Evolutionary conservation across 2,888 invertebrate species (phyloP).

Genomic region (Thymelicus lineola): DNA sequence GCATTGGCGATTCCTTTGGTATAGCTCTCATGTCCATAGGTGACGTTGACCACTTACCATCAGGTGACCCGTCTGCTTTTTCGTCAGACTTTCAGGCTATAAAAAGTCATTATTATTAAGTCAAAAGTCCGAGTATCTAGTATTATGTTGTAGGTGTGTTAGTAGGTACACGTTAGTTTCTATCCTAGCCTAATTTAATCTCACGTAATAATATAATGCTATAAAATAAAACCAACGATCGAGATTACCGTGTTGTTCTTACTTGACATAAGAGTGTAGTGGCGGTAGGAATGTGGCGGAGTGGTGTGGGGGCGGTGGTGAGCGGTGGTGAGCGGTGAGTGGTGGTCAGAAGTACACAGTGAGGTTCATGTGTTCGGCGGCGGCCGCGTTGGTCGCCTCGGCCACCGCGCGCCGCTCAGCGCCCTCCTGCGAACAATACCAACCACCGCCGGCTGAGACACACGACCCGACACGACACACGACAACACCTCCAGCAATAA

Average conservation of each 20-base stretch:
- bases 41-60: no score
- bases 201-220: no score
- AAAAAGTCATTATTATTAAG: no score
- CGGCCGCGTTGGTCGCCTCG: constrained; percentile 70
- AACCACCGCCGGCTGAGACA: not conserved
- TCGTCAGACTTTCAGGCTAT: no score
- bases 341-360: constrained; percentile 87
- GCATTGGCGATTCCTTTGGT: no score
- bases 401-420: constrained; percentile 56
- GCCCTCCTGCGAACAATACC: constrained; percentile 61
- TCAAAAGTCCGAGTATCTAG: no score
- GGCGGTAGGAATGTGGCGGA: constrained; percentile 3
- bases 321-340: not conserved
- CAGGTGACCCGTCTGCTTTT: no score
- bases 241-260: not conserved
- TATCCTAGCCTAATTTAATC: no score
- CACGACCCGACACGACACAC: not conserved
- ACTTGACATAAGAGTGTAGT: constrained; percentile 1
- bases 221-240: not conserved
- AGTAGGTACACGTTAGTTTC: no score
- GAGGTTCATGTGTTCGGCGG: constrained; percentile 87
- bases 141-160: no score
- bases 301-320: not conserved
- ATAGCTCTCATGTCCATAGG: no score
- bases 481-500: not conserved